Conservation (phyloP, 2,888 invertebrate genomes). For the Ariolimax columbianus region DNA sequence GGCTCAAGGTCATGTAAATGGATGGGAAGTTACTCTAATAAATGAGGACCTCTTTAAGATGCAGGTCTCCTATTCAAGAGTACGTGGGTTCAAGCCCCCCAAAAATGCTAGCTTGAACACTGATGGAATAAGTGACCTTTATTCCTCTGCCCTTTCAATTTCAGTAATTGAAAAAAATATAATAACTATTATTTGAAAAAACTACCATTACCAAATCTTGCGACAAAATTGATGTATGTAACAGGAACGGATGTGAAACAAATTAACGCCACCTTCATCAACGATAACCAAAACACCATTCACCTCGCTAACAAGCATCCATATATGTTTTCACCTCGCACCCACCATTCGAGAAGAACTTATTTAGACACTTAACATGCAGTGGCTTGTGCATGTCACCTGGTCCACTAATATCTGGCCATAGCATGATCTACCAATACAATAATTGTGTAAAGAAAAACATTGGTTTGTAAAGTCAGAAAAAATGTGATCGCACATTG, state of each 20-base stretch:
- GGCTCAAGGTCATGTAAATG: too few species aligned
- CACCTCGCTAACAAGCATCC: not conserved
- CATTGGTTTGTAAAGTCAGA: not conserved
- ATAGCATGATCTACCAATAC: not conserved
- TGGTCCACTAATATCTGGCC: not conserved
- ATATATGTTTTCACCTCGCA: not conserved
- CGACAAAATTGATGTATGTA: not conserved
- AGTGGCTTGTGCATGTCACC: not conserved
- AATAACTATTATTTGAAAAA: too few species aligned
- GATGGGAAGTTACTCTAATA: too few species aligned
- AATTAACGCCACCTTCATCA: not conserved
- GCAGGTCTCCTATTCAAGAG: too few species aligned
- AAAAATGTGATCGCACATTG: slow-evolving; percentile 15
- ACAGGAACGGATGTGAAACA: not conserved
- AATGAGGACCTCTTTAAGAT: too few species aligned
- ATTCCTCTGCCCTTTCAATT: too few species aligned
- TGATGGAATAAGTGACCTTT: too few species aligned
- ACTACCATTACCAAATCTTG: too few species aligned
- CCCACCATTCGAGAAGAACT: not conserved
- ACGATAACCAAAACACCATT: not conserved
- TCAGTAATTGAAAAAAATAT: too few species aligned
- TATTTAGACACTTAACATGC: not conserved
- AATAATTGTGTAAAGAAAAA: not conserved
- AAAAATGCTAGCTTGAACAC: too few species aligned
- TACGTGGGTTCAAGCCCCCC: too few species aligned